phyloP scores from a whole-genome alignment of 2,113 vertebrate genomes.

The Hirundichthys speculiger region DNA sequence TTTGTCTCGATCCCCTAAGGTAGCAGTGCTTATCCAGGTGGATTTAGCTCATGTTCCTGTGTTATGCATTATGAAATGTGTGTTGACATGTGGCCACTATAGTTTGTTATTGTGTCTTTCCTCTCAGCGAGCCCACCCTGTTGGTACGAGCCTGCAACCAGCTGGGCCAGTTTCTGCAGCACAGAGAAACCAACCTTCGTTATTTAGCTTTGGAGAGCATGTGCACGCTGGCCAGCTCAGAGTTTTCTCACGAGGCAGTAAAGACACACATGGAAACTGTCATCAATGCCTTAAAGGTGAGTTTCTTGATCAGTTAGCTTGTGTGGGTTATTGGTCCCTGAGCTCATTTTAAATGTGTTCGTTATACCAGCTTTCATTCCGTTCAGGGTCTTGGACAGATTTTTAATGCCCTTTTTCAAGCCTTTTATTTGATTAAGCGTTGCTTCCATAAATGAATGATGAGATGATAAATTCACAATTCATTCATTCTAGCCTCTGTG shows the following conservation, averaged over 20 bases:
- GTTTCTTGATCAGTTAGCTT: background rate
- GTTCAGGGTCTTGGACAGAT: no score
- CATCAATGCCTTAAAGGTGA: slow-evolving; percentile 86
- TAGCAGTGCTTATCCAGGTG: background rate
- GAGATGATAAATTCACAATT: no score
- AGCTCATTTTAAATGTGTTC: no score
- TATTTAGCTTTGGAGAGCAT: slow-evolving; percentile 88
- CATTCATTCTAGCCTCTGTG: no score
- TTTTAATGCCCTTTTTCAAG: no score
- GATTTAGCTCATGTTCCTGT: background rate
- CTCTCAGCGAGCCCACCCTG: slow-evolving; percentile 81
- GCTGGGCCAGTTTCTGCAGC: slow-evolving; percentile 87
- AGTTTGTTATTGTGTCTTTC: background rate
- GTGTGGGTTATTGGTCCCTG: no score
- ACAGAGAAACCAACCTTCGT: slow-evolving; percentile 87
- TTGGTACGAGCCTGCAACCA: slow-evolving; percentile 86
- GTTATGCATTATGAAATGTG: no score
- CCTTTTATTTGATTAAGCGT: no score
- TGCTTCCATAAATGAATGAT: no score
- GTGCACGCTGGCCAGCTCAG: slow-evolving; percentile 84
- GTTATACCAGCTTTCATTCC: no score
- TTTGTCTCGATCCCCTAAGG: background rate
- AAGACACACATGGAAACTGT: slow-evolving; percentile 87
- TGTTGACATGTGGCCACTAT: background rate
- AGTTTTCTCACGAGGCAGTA: slow-evolving; percentile 84